Percentiles rank a stretch among this genome's conserved stretches.
These are phyloP conservation scores for Hormaphis cornu DNA, from an alignment of 1,140 invertebrate genomes.

Conservation along the genomic window DNA sequence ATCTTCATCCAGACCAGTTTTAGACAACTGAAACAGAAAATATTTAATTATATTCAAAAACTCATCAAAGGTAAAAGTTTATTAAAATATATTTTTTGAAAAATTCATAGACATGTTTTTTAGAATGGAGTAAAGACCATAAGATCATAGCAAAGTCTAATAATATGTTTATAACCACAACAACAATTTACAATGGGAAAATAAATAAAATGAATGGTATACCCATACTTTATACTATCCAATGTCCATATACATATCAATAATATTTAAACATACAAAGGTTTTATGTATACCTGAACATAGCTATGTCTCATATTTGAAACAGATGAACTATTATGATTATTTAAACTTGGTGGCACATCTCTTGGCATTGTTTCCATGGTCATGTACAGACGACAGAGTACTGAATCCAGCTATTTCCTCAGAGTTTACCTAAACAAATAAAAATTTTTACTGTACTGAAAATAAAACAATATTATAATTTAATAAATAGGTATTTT, in stretches of 20 bases:
- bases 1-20: conserved; percentile 65
- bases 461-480: background rate
- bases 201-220: too few species aligned
- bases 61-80: too few species aligned
- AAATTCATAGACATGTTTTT: too few species aligned
- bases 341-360: conserved; percentile 7
- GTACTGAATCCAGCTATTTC: too few species aligned
- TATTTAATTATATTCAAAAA: conserved; percentile 4
- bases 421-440: background rate
- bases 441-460: background rate
- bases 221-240: too few species aligned
- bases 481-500: background rate
- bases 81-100: too few species aligned
- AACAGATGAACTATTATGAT: conserved; percentile 18
- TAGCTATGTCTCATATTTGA: conserved; percentile 27
- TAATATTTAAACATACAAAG: background rate
- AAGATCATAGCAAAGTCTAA: too few species aligned
- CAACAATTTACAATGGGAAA: too few species aligned
- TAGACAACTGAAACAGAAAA: conserved; percentile 43
- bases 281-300: background rate
- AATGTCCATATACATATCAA: too few species aligned
- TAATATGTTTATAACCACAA: too few species aligned
- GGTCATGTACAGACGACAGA: background rate
- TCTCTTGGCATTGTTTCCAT: conserved; percentile 23
- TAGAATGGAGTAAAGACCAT: too few species aligned